Percentiles rank a stretch among this genome's conserved stretches.
These are phyloP conservation scores for Periplaneta americana DNA, from an alignment of 1,140 invertebrate genomes.

Conservation along the genomic window DNA sequence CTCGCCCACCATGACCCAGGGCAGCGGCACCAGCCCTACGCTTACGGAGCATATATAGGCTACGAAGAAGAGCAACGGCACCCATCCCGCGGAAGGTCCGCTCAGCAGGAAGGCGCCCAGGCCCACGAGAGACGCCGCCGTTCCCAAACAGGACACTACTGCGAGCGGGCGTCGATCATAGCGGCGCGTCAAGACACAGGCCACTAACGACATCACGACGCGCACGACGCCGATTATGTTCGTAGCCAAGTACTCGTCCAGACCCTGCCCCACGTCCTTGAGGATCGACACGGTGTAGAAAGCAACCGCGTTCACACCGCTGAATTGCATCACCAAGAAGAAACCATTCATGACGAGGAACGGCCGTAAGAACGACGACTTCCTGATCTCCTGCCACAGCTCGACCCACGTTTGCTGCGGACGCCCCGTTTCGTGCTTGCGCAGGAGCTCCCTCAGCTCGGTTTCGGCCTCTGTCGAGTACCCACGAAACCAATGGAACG, in stretches of 20 bases:
- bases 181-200: slow-evolving; percentile 51
- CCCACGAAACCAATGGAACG: slow-evolving; percentile 39
- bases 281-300: slow-evolving; percentile 60
- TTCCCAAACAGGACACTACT: slow-evolving; percentile 50
- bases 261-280: slow-evolving; percentile 43
- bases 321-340: slow-evolving; percentile 55
- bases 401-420: background rate
- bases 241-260: slow-evolving; percentile 52
- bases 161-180: slow-evolving; percentile 49
- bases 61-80: slow-evolving; percentile 45
- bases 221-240: slow-evolving; percentile 62
- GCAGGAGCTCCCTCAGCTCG: background rate
- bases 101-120: slow-evolving; percentile 34
- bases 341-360: slow-evolving; percentile 51
- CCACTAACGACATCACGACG: slow-evolving; percentile 50
- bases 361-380: slow-evolving; percentile 44
- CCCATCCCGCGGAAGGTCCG: slow-evolving; percentile 35
- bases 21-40: slow-evolving; percentile 54
- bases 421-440: background rate
- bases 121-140: slow-evolving; percentile 43
- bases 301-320: slow-evolving; percentile 60
- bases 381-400: slow-evolving; percentile 10
- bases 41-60: slow-evolving; percentile 49
- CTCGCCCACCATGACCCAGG: slow-evolving; percentile 65
- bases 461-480: slow-evolving; percentile 24